Conservation (phyloP, 2,113 vertebrate species). For the Hypomesus transpacificus region DNA sequence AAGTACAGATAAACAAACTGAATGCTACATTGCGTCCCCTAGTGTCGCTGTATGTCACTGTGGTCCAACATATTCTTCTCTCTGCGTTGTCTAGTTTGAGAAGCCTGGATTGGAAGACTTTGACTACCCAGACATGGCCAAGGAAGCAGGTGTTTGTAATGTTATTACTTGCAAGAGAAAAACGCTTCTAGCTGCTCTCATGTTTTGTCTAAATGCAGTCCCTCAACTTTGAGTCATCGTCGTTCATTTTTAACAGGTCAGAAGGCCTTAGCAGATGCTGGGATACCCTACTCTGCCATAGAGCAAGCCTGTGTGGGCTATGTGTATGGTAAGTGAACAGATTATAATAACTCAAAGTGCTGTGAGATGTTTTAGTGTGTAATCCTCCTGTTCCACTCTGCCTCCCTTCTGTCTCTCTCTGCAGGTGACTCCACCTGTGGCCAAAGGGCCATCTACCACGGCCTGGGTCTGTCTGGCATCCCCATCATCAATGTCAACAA, state of each 20-base stretch:
- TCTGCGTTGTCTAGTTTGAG: constrained; percentile 74
- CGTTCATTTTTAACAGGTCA: constrained; percentile 67
- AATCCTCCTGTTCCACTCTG: neutral
- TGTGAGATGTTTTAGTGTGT: too few species aligned
- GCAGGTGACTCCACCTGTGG: constrained; percentile 90
- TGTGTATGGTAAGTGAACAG: constrained; percentile 81
- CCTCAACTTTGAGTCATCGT: neutral
- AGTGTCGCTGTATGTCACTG: neutral
- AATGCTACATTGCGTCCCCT: neutral
- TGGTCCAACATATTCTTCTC: neutral
- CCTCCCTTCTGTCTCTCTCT: neutral
- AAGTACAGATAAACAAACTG: neutral
- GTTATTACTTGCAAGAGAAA: neutral
- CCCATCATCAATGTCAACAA: constrained; percentile 96
- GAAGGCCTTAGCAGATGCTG: constrained; percentile 86
- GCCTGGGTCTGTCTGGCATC: constrained; percentile 90
- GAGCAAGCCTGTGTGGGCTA: constrained; percentile 92
- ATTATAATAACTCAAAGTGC: neutral
- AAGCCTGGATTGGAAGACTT: constrained; percentile 72
- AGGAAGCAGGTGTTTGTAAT: constrained; percentile 86
- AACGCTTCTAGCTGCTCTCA: too few species aligned
- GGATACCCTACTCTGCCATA: constrained; percentile 82
- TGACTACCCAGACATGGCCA: constrained; percentile 92
- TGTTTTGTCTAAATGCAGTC: too few species aligned
- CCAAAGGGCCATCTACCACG: constrained; percentile 92